Percentiles rank a stretch among this genome's conserved stretches.
Conservation (phyloP, 2,113 vertebrate genomes). For the Saguinus imperator region DNA sequence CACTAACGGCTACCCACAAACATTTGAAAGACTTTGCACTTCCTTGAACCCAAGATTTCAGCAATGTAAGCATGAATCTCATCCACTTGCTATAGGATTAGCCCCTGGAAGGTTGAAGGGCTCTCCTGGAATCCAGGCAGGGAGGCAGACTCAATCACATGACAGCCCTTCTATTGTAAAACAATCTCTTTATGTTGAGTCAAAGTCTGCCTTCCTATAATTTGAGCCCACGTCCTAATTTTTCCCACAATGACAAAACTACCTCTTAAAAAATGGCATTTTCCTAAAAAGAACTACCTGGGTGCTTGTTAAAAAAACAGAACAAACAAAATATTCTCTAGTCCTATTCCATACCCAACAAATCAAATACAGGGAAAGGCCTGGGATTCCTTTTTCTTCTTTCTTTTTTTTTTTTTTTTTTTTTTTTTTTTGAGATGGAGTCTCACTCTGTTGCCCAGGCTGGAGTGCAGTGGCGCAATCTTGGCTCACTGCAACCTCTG, state of each 20-base stretch:
- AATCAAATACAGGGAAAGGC: neutral
- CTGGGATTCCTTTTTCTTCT: neutral
- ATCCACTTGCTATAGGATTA: neutral
- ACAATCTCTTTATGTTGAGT: neutral
- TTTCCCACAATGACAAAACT: neutral
- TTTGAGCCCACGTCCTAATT: neutral
- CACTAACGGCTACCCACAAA: neutral
- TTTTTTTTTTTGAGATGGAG: no score
- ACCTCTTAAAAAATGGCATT: neutral
- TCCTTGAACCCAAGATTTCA: neutral
- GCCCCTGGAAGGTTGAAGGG: neutral
- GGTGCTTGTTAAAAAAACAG: neutral
- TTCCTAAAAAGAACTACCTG: neutral
- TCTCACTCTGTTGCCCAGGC: no score
- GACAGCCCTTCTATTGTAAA: neutral
- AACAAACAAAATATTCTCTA: neutral
- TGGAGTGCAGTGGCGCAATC: neutral
- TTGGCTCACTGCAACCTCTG: neutral
- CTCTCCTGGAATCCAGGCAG: neutral
- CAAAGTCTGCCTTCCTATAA: neutral
- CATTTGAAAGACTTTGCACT: neutral
- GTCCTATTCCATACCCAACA: neutral
- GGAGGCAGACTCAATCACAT: neutral
- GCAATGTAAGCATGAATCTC: neutral
- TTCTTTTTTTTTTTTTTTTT: fast-evolving